phyloP scores from a whole-genome alignment of 2,797 vertebrate genomes.

The Phoxinus dragarum region DNA sequence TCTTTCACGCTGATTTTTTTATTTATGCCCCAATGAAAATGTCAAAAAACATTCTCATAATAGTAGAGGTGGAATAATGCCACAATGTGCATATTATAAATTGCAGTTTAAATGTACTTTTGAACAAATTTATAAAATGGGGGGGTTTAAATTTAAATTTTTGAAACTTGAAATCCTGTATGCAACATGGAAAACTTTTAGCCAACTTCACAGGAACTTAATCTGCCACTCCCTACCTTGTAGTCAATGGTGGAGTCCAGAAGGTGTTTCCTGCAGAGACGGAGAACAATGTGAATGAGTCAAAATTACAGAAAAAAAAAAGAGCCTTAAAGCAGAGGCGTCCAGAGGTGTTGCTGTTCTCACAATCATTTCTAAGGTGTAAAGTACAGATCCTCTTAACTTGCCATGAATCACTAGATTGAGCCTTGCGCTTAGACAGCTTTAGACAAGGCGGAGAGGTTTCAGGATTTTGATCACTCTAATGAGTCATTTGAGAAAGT shows the following conservation, averaged over 20 bases:
- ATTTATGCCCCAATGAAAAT: background rate
- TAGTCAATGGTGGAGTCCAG: constrained; percentile 72
- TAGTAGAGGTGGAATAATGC: background rate
- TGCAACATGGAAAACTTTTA: background rate
- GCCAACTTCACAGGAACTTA: background rate
- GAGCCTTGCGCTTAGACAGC: constrained; percentile 1
- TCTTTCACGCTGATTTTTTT: background rate
- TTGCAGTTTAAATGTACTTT: background rate
- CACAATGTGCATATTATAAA: background rate
- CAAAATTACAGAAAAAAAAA: background rate
- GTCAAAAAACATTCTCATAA: background rate
- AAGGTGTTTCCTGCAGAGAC: constrained; percentile 72
- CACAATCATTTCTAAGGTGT: constrained; percentile 28
- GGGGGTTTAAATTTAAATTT: background rate
- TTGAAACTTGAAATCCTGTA: constrained; percentile 1
- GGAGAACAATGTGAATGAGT: constrained; percentile 45
- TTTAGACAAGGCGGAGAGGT: background rate
- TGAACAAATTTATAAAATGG: background rate
- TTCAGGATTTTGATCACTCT: constrained; percentile 16
- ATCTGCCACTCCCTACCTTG: constrained; percentile 70
- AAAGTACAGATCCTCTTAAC: constrained; percentile 3
- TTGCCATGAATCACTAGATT: background rate
- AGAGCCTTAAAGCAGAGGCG: constrained; percentile 8
- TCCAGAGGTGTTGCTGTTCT: constrained; percentile 19
- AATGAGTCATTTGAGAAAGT: constrained; percentile 30